Conservation (phyloP, 53 echinoderm and acorn worm genomes). For the Antedon mediterranea region DNA sequence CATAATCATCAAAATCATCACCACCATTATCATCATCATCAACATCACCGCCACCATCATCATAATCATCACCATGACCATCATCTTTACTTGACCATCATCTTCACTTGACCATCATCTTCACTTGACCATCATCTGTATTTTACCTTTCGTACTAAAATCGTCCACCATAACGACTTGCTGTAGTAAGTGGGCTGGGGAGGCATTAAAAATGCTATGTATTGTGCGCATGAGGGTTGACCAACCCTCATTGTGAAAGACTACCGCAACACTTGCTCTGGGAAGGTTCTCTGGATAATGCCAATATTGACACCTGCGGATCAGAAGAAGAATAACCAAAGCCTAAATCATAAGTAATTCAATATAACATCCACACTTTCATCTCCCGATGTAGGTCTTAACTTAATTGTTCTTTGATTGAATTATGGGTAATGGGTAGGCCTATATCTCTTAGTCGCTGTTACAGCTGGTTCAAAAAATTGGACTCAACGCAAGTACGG, state of each 20-base stretch:
- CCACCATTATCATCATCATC: too few species aligned
- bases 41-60: too few species aligned
- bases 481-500: too few species aligned
- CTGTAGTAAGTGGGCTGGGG: constrained; percentile 53
- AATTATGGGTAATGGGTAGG: too few species aligned
- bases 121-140: background rate
- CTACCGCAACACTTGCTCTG: constrained; percentile 53
- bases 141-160: constrained; percentile 77
- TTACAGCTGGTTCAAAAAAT: too few species aligned
- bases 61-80: background rate
- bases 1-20: background rate
- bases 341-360: too few species aligned
- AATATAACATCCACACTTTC: too few species aligned
- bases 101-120: background rate
- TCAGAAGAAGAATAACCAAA: constrained; percentile 1
- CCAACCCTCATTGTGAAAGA: constrained; percentile 98
- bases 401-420: too few species aligned
- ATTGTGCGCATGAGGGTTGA: constrained; percentile 75
- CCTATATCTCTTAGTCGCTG: too few species aligned
- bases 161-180: constrained; percentile 94
- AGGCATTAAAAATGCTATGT: constrained; percentile 77
- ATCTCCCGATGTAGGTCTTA: too few species aligned
- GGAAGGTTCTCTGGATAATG: constrained; percentile 73
- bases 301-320: constrained; percentile 78
- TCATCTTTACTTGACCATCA: background rate